Evolutionary conservation across 37 sponge, comb jelly and placozoan species (phyloP).

Genomic region (Chondrilla cf. caribensis): DNA sequence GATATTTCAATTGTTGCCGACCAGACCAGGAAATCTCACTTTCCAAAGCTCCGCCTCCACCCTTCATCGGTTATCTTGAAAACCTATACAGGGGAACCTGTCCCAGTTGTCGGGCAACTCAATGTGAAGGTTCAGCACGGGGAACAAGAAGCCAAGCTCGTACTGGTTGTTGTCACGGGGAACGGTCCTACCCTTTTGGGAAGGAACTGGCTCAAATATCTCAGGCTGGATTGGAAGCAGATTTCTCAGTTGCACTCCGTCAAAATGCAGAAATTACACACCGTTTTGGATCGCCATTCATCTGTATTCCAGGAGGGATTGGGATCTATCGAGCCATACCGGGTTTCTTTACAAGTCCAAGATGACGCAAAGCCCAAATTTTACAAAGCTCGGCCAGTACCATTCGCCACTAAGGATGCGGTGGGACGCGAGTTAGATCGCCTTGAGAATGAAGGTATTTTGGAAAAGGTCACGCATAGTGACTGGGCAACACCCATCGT

Average conservation of each 20-base stretch:
- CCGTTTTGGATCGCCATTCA: neutral
- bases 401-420: neutral
- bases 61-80: too few relatives aligned
- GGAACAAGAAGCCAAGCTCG: neutral
- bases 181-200: conserved; percentile 20
- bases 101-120: conserved; percentile 3
- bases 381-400: conserved; percentile 18
- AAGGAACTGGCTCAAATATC: conserved; percentile 12
- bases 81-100: conserved; percentile 5
- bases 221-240: neutral
- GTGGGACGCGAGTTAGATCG: neutral
- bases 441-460: neutral
- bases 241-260: neutral
- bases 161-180: conserved; percentile 11
- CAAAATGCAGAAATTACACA: neutral
- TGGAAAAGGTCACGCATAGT: neutral
- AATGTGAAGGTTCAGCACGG: neutral
- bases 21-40: neutral
- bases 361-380: neutral
- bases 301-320: neutral
- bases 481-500: conserved; percentile 47
- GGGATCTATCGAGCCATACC: neutral
- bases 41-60: neutral
- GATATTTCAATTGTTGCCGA: conserved; percentile 14
- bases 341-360: neutral